Base-by-base conservation (phyloP, 92 coral and sea anemone species). In the Epizoanthus illoricatus region DNA sequence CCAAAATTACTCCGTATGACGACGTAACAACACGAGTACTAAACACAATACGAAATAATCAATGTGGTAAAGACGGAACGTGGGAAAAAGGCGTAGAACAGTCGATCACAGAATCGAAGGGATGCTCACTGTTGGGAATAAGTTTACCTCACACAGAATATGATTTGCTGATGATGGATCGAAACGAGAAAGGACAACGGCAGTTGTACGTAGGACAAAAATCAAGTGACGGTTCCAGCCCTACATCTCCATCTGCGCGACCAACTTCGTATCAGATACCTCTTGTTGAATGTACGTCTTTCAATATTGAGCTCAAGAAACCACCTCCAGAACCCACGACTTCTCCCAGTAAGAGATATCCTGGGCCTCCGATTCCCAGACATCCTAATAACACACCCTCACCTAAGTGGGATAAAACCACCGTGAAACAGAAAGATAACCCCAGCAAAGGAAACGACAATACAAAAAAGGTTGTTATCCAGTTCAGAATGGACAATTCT, bases 231-330 rank as follows among this genome's bases (percentile, higher is more conserved):
- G 81, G 75, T 12, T 11, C 85, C 11, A 80, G 85, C 20, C 89
- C 91, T 9, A 39, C 75, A 2, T 80, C 97, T 36, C 91, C 92
- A 7, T 49, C 80, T 3, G 58, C 4, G 23, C 91, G 97, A 62
- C 90, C 97, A 23, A 93, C 92, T 19, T 91, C 97, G 3, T 93
- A 87, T 56, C 92, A 93, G 65, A 43, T 86, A 15, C 97, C 97
- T 28, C 86, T 93, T 69, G 69, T 86, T 2, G 84, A 91, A 85
- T 93, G 97, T 65, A 75, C 91, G 8, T 52, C 97, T 12, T 91
- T 86, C 79, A 81, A 78, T 28, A 61, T 79, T 10, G 72, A 88
- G 59, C 92, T 93, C 57, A 86, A 76, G 69, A 92, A 90, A 19
- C 97, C 97, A 12, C 88, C 91, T 15, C 88, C 94, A 13, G 87